Percentiles rank a stretch among this genome's conserved stretches.
phyloP scores from a whole-genome alignment of 2,113 vertebrate genomes.

The Cryptomyrus ogoouensis region DNA sequence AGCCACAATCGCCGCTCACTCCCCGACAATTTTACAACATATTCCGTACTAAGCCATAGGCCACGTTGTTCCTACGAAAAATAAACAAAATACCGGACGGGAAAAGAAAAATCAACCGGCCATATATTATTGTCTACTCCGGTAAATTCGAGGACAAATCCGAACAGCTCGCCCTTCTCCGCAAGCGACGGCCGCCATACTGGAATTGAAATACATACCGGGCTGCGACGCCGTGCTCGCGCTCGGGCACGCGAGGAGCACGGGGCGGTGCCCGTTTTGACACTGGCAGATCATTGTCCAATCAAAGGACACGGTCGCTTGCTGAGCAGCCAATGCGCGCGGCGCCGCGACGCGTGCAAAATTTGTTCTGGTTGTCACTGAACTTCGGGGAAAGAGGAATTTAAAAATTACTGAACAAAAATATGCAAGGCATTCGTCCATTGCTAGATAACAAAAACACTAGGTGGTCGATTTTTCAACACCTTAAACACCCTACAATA shows the following conservation, averaged over 20 bases:
- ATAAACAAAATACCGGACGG: not conserved
- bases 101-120: not conserved
- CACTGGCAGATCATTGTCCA: conserved; percentile 6
- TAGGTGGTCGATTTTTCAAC: not conserved
- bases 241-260: conserved; percentile 6
- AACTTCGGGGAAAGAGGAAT: not conserved
- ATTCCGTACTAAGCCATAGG: conserved; percentile 18
- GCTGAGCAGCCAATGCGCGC: conserved; percentile 4
- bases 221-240: conserved; percentile 21
- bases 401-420: not conserved
- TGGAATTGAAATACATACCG: conserved; percentile 46
- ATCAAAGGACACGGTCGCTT: not conserved
- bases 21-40: conserved; percentile 18
- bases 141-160: conserved; percentile 47
- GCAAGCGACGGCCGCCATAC: conserved; percentile 58
- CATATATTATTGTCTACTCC: conserved; percentile 34
- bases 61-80: conserved; percentile 22
- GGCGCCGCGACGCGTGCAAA: not conserved
- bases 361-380: not conserved
- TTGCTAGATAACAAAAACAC: not conserved
- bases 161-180: conserved; percentile 57
- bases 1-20: conserved; percentile 43
- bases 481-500: not conserved
- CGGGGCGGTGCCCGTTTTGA: conserved; percentile 1
- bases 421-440: not conserved